phyloP scores from a whole-genome alignment of 2,888 invertebrate genomes.

The Sphinx pinastri region DNA sequence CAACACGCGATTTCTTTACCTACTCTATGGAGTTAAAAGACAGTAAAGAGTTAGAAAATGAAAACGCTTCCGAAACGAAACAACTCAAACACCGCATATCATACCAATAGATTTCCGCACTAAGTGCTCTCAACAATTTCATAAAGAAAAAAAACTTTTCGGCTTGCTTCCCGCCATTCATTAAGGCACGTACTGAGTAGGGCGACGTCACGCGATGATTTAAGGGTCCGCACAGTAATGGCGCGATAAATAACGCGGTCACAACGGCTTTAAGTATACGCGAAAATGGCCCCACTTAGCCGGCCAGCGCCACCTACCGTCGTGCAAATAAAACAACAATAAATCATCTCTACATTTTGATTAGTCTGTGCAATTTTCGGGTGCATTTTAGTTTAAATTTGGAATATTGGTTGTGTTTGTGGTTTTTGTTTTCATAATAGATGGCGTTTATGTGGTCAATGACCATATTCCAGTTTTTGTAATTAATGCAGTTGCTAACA shows the following conservation, averaged over 20 bases:
- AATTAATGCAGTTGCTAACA: no score
- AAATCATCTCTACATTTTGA: conserved; percentile 59
- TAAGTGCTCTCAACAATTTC: conserved; percentile 80
- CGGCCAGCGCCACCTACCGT: conserved; percentile 68
- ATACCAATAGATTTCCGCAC: conserved; percentile 73
- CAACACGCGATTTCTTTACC: no score
- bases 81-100: conserved; percentile 29
- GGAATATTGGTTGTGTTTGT: conserved; percentile 9
- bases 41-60: no score
- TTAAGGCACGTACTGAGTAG: conserved; percentile 71
- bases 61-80: neutral
- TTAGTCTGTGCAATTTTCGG: conserved; percentile 24
- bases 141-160: conserved; percentile 74
- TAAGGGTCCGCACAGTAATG: conserved; percentile 80
- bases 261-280: conserved; percentile 61
- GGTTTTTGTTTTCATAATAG: conserved; percentile 38
- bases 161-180: conserved; percentile 75
- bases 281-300: conserved; percentile 75
- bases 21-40: no score
- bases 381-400: conserved; percentile 23
- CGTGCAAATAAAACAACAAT: conserved; percentile 53
- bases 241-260: conserved; percentile 83
- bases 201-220: conserved; percentile 82
- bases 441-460: conserved; percentile 52
- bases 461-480: conserved; percentile 40